Evolutionary conservation across 2,888 invertebrate species (phyloP), one percentile per base, ranked within the genome.

Genomic region (Lagria hirta): DNA sequence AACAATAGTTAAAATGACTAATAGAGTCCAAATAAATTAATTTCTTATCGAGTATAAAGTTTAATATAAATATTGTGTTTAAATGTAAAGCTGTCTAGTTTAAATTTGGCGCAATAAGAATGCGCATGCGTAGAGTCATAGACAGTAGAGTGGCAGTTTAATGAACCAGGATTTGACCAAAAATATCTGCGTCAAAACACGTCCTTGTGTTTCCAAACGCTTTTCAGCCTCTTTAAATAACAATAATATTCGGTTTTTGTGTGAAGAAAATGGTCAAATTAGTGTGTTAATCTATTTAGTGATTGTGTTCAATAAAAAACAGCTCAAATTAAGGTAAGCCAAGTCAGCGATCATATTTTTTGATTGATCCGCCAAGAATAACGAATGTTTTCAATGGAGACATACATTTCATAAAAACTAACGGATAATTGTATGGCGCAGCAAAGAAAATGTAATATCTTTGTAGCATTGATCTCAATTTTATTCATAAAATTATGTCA

Each of bases 131-230:
- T 27, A n/a, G 7, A 12, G 11, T 8, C 30, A 8, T n/a, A n/a
- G n/a, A n/a, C n/a, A 17, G 8, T 7, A 10, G 23, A 30, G 40
- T 32, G 44, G 40, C 30, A 49, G 49, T 46, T 32, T 49, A 49
- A 46, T 46, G 46, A 51, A 44, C 42, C 42, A 45, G 48, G 41
- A 48, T 43, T 48, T 38, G 41, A 38, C 38, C 29, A 47, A 38
- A 47, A 42, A 49, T 52, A 47, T 52, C 41, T 47, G 42, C 48
- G 44, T 48, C 48, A 52, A 52, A 52, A 49, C 42, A 49, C 28
- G 43, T 47, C 52, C 52, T 48, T 52, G 49, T 47, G 43, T 35
- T 26, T 49, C 43, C 43, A 42, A 43, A 37, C 42, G 42, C 38
- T 44, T 52, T 44, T 41, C 35, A 22, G 26, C 22, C n/a, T 12